phyloP scores from a whole-genome alignment of 2,797 vertebrate species.

The Anisognathus igniventris region DNA sequence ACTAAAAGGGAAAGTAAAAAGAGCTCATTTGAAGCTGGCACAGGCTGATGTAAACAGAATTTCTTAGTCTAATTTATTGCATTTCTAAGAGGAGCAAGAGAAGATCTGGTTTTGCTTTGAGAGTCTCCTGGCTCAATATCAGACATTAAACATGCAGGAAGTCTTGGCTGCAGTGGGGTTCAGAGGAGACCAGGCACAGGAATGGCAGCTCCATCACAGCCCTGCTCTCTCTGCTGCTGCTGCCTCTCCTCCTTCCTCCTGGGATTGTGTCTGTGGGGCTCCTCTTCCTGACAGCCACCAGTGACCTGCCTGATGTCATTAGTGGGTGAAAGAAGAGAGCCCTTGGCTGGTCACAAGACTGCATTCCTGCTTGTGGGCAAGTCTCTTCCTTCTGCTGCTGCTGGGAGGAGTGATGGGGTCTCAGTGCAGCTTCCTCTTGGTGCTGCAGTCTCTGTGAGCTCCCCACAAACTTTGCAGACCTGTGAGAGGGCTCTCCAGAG shows the following conservation, averaged over 20 bases:
- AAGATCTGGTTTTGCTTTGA: fast-evolving
- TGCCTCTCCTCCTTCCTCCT: neutral
- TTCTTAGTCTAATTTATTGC: neutral
- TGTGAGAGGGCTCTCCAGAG: neutral
- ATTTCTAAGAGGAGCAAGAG: neutral
- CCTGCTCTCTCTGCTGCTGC: neutral
- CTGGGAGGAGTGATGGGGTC: fast-evolving
- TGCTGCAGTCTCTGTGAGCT: fast-evolving
- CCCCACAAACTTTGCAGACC: neutral
- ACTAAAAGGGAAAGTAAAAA: neutral
- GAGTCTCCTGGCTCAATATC: neutral
- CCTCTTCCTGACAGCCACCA: neutral
- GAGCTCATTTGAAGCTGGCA: neutral
- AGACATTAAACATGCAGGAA: fast-evolving
- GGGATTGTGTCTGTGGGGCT: neutral
- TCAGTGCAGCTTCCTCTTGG: neutral
- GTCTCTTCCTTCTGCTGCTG: neutral
- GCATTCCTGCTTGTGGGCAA: neutral
- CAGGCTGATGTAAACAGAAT: neutral
- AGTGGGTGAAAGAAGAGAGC: neutral
- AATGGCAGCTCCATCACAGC: neutral
- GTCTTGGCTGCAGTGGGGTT: neutral
- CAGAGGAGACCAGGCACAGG: neutral
- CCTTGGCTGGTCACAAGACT: neutral
- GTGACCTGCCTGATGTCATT: neutral